These are phyloP conservation scores for Drosophila silvestris DNA, from an alignment of 2,888 invertebrate genomes.

Conservation along the genomic window DNA sequence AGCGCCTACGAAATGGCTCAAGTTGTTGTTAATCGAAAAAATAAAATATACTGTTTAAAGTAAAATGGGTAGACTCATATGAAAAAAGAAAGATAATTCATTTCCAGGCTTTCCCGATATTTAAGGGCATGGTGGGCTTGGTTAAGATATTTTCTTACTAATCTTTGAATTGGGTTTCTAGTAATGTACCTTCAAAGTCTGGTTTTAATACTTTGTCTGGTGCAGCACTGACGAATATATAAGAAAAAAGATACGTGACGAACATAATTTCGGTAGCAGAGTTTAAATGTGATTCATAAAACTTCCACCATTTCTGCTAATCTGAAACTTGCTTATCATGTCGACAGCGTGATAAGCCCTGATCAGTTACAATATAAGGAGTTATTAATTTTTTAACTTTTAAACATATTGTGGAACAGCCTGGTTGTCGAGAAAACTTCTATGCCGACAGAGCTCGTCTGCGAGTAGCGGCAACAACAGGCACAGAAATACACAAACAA, in stretches of 20 bases:
- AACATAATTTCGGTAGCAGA: neutral
- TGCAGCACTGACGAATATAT: neutral
- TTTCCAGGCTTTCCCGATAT: too few relatives aligned
- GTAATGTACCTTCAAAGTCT: too few relatives aligned
- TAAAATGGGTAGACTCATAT: too few relatives aligned
- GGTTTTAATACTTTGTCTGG: neutral
- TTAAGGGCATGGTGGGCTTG: neutral
- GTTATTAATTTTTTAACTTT: slow-evolving; percentile 4
- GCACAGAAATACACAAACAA: neutral
- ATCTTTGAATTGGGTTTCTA: neutral
- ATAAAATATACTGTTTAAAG: neutral
- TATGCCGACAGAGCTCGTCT: neutral
- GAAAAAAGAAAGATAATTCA: neutral
- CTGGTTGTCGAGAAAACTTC: slow-evolving; percentile 5
- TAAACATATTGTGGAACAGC: slow-evolving; percentile 16
- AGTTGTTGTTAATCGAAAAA: neutral
- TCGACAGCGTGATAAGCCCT: neutral
- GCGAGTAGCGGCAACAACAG: slow-evolving; percentile 6
- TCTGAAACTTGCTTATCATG: slow-evolving; percentile 2
- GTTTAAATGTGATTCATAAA: neutral
- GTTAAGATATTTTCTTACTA: neutral
- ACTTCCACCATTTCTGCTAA: neutral
- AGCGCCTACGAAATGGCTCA: neutral
- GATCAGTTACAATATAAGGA: neutral
- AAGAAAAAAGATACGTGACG: neutral